A percentile compares a stretch with the other conserved stretches of the same genome.
Evolutionary conservation across 2,113 vertebrate genomes (phyloP).

Genomic region (Brachyhypopomus occidentalis): DNA sequence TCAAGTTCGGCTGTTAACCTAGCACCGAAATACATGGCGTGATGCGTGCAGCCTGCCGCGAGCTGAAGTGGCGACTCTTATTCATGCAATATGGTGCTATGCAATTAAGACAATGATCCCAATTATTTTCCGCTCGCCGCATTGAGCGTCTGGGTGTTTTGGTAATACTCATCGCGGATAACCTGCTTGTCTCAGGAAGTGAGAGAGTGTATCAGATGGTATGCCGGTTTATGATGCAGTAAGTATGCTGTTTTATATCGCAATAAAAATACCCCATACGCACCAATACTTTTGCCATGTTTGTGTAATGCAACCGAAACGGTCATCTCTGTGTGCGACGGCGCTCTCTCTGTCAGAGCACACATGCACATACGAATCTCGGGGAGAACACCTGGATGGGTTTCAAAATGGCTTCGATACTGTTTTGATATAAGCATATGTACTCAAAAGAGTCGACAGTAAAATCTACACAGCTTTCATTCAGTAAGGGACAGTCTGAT

Average conservation of each 20-base stretch:
- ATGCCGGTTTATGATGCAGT: constrained; percentile 38
- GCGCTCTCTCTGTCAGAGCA: too few relatives aligned
- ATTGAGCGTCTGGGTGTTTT: background rate
- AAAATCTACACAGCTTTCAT: background rate
- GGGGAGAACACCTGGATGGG: constrained; percentile 3
- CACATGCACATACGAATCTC: background rate
- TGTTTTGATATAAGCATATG: background rate
- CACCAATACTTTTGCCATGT: background rate
- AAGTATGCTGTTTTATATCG: background rate
- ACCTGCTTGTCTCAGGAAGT: background rate
- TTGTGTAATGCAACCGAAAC: background rate
- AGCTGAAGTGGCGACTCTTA: background rate
- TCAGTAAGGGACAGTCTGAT: background rate
- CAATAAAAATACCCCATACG: background rate
- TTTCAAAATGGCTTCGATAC: background rate
- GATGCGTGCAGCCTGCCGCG: background rate
- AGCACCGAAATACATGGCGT: background rate
- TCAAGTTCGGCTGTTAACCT: background rate
- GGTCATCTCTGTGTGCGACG: background rate
- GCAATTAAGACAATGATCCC: background rate
- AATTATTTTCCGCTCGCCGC: background rate
- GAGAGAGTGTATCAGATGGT: constrained; percentile 16
- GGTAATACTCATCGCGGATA: background rate
- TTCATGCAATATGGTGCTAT: background rate
- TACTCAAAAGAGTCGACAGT: background rate